Conservation (phyloP, 2,888 invertebrate genomes). For the Gisinianus flammeolus region DNA sequence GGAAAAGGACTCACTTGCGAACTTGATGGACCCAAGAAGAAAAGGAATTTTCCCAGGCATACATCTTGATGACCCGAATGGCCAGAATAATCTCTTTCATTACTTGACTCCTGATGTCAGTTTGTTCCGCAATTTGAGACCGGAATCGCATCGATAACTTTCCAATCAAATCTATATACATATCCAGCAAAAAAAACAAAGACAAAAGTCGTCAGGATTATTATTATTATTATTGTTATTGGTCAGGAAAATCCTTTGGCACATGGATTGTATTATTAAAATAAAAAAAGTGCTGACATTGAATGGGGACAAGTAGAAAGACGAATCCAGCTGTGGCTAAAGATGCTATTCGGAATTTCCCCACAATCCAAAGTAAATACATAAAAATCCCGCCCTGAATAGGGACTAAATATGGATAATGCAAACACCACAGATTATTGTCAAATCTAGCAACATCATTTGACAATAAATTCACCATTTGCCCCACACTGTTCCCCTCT, state of each 20-base stretch:
- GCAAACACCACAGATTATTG: slow-evolving; percentile 83
- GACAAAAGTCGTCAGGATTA: not conserved
- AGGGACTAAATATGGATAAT: slow-evolving; percentile 90
- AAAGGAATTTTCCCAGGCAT: slow-evolving; percentile 67
- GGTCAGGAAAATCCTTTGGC: not conserved
- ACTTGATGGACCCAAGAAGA: slow-evolving; percentile 21
- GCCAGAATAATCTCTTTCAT: slow-evolving; percentile 95
- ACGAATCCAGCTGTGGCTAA: slow-evolving; percentile 80
- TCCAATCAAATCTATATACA: slow-evolving; percentile 62
- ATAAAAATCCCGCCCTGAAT: slow-evolving; percentile 80
- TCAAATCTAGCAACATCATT: slow-evolving; percentile 95
- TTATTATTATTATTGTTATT: not conserved
- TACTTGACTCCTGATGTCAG: slow-evolving; percentile 86
- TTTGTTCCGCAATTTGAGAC: slow-evolving; percentile 79
- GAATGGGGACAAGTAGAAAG: slow-evolving; percentile 80
- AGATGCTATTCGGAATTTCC: slow-evolving; percentile 72
- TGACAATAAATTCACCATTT: slow-evolving; percentile 90
- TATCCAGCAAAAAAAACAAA: not conserved
- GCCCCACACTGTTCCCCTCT: slow-evolving; percentile 86
- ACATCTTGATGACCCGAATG: too few relatives aligned
- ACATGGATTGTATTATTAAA: not conserved
- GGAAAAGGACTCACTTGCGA: slow-evolving; percentile 34
- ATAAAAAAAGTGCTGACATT: slow-evolving; percentile 67
- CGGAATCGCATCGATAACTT: slow-evolving; percentile 67
- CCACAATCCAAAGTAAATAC: slow-evolving; percentile 80